These are phyloP conservation scores for Panagrolaimus sp. DNA, from an alignment of 1,140 invertebrate genomes.

Conservation along the genomic window DNA sequence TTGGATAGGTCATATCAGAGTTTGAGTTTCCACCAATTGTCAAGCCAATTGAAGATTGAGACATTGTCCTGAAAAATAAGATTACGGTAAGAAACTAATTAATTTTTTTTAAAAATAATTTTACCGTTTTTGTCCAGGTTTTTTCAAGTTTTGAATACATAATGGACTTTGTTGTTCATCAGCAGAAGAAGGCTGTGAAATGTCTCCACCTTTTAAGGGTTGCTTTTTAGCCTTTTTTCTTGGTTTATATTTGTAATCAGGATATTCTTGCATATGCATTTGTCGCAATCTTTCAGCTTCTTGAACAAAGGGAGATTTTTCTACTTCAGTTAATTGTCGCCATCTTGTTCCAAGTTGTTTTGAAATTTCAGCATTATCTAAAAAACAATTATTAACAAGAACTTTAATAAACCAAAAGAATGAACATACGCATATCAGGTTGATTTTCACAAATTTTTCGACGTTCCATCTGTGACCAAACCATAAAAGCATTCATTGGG, in stretches of 20 bases:
- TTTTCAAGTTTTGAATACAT: background rate
- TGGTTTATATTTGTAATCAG: constrained; percentile 93
- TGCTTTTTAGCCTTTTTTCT: constrained; percentile 74
- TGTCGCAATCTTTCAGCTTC: constrained; percentile 81
- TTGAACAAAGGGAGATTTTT: constrained; percentile 83
- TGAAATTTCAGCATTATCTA: constrained; percentile 63
- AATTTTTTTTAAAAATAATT: no score
- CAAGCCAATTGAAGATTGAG: background rate
- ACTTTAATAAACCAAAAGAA: no score
- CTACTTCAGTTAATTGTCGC: constrained; percentile 80
- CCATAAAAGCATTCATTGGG: constrained; percentile 98
- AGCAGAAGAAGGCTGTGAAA: background rate
- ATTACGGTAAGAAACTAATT: background rate
- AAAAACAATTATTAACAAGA: no score
- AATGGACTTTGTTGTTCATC: background rate
- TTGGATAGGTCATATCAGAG: background rate
- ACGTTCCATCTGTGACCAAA: constrained; percentile 88
- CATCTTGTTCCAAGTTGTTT: constrained; percentile 73
- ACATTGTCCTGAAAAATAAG: constrained; percentile 6
- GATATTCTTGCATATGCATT: constrained; percentile 88
- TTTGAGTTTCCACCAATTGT: constrained; percentile 5
- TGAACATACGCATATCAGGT: constrained; percentile 75
- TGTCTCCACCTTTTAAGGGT: background rate
- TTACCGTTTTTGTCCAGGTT: constrained; percentile 5
- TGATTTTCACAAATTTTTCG: constrained; percentile 85